Evolutionary conservation across 2,888 invertebrate species (phyloP), one percentile per base, ranked within the genome.

Genomic region (Lithophane semibrunnea): DNA sequence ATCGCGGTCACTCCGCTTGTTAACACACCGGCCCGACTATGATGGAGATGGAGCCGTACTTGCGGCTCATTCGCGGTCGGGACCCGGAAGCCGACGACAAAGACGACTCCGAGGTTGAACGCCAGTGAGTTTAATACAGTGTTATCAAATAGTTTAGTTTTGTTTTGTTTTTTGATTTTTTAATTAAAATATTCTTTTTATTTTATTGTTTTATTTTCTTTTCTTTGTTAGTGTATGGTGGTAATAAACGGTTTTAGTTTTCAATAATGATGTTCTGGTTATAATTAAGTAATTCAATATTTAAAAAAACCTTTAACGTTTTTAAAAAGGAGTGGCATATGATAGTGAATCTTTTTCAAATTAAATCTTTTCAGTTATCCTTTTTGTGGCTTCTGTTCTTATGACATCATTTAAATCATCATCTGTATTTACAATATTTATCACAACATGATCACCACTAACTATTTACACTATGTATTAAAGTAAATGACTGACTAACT

Each of bases 1-100:
- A 75, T 80, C 85, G 87, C 79, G 82, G 79, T 78, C 87, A 49
- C 66, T 74, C 86, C 71, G 58, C 69, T 68, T 70, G 87, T 66
- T 81, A 82, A 68, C 82, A 85, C 84, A 82, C 49, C 77, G 69
- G 29, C 58, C 10, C 24, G 13, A 49, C 42, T 47, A 82, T 79
- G 79, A 74, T 83, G 81, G 83, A 83, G 44, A 73, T 83, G 81
- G 44, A 42, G 2, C 70, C 69, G 0, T 81, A 77, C 65, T 9
- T 52, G 9, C n/a, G 10, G 7, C 3, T 77, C n/a, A 0, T 49
- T n/a, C 12, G 68, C 16, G 0, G 5, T 9, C 52, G 44, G 5
- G 1, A 18, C 5, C 54, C 16, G 0, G 9, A 0, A 4, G 0
- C 12, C 7, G 37, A 13, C 3, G 9, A 29, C 12, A 42, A 29